A percentile compares a stretch with the other conserved stretches of the same genome.
These are phyloP conservation scores for Magallana angulata DNA, from an alignment of 1,140 invertebrate species.

Conservation along the genomic window DNA sequence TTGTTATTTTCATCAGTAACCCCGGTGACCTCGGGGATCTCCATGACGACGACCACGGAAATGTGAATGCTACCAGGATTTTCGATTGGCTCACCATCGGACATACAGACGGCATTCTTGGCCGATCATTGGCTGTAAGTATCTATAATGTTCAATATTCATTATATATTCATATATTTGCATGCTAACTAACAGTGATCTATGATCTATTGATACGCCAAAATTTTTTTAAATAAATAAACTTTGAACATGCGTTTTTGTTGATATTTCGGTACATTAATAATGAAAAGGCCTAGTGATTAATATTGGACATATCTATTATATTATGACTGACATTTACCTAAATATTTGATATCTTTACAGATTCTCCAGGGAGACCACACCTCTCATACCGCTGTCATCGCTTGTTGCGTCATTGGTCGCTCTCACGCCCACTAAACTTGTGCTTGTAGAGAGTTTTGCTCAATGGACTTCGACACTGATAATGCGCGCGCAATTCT, in stretches of 20 bases:
- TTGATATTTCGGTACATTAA: background rate
- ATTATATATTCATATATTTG: background rate
- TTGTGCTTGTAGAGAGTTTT: too few relatives aligned
- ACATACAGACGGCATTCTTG: background rate
- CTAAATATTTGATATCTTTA: background rate
- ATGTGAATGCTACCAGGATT: background rate
- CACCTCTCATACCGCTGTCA: background rate
- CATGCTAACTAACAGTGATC: background rate
- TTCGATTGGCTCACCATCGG: background rate
- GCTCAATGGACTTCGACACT: too few relatives aligned
- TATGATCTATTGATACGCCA: background rate
- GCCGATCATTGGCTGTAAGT: conserved; percentile 20
- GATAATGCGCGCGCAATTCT: too few relatives aligned
- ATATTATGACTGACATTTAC: background rate
- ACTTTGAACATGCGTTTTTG: background rate
- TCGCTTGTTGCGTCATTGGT: background rate
- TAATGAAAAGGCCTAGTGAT: background rate
- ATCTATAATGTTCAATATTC: background rate
- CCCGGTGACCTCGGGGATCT: conserved; percentile 28
- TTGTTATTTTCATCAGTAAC: background rate
- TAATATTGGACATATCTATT: background rate
- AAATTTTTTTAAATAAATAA: too few relatives aligned
- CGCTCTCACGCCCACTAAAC: background rate
- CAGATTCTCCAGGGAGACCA: conserved; percentile 12
- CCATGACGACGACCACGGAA: background rate